phyloP scores from a whole-genome alignment of 2,888 invertebrate species.

The Trissonchulus latispiculum region DNA sequence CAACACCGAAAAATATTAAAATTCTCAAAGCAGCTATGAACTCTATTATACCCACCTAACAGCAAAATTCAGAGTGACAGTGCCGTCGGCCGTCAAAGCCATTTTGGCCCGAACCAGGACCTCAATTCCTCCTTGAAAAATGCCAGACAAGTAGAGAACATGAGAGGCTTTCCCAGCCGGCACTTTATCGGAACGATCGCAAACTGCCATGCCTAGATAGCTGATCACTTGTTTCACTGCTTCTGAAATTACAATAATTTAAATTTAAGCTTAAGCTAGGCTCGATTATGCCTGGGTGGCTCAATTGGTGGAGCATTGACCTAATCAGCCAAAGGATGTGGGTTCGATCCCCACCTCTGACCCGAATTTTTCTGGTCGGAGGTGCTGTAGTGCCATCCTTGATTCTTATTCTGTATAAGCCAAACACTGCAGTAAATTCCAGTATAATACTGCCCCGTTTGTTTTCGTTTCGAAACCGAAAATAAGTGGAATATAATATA shows the following conservation, averaged over 20 bases:
- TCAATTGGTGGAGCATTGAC: too few relatives aligned
- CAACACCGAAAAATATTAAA: neutral
- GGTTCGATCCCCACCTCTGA: too few relatives aligned
- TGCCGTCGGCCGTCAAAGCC: constrained; percentile 60
- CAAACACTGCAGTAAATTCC: too few relatives aligned
- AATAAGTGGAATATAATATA: too few relatives aligned
- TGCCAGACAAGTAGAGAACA: constrained; percentile 67
- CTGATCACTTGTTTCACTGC: constrained; percentile 71
- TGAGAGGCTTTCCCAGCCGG: constrained; percentile 71
- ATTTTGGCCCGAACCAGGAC: constrained; percentile 74
- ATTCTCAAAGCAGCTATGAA: constrained; percentile 51
- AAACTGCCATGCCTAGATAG: constrained; percentile 71
- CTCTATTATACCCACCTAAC: constrained; percentile 54
- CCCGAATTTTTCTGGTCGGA: too few relatives aligned
- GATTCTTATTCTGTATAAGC: too few relatives aligned
- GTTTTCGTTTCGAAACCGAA: too few relatives aligned
- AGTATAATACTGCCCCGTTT: too few relatives aligned
- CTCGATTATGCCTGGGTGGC: too few relatives aligned
- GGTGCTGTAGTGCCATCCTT: too few relatives aligned
- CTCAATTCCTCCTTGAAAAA: constrained; percentile 57
- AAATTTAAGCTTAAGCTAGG: too few relatives aligned
- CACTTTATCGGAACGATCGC: constrained; percentile 71
- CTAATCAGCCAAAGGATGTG: too few relatives aligned
- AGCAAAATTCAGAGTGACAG: constrained; percentile 81
- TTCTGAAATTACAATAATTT: constrained; percentile 46